Evolutionary conservation across 2,113 vertebrate genomes (phyloP).

Genomic region (Eleginops maclovinus): DNA sequence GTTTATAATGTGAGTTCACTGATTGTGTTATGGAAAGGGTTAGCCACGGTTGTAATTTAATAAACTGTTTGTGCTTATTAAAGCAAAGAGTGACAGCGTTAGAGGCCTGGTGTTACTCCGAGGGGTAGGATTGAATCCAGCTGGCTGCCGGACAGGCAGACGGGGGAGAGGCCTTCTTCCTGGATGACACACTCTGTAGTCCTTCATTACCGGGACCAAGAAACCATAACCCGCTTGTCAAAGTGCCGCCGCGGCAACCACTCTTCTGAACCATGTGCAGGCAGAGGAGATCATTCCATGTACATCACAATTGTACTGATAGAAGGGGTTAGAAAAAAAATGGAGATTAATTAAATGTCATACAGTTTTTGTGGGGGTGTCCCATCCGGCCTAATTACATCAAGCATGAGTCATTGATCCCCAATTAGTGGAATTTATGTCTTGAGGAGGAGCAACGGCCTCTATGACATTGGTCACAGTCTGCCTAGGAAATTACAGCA

Average conservation of each 20-base stretch:
- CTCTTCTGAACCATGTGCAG: constrained; percentile 54
- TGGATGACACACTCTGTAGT: constrained; percentile 75
- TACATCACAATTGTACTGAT: constrained; percentile 42
- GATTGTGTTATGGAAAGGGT: constrained; percentile 46
- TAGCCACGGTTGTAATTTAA: constrained; percentile 60
- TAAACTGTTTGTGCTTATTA: constrained; percentile 50
- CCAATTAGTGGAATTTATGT: constrained; percentile 73
- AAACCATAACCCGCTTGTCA: constrained; percentile 74
- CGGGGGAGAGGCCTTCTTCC: constrained; percentile 64
- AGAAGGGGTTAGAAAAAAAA: constrained; percentile 10
- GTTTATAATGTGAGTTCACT: constrained; percentile 47
- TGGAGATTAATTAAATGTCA: constrained; percentile 8
- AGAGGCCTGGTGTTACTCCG: constrained; percentile 62
- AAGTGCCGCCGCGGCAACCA: constrained; percentile 47
- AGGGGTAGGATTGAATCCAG: constrained; percentile 67
- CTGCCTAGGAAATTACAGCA: constrained; percentile 39
- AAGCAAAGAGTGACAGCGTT: constrained; percentile 45
- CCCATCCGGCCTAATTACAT: constrained; percentile 57
- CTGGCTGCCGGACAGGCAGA: constrained; percentile 68
- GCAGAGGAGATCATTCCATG: constrained; percentile 50
- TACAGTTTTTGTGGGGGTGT: constrained; percentile 40
- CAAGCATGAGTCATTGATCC: constrained; percentile 65
- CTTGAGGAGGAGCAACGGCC: constrained; percentile 49
- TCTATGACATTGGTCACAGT: constrained; percentile 46
- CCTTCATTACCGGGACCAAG: constrained; percentile 74